Evolutionary conservation across 2,113 vertebrate species (phyloP).

Genomic region (Peromyscus polionotus): DNA sequence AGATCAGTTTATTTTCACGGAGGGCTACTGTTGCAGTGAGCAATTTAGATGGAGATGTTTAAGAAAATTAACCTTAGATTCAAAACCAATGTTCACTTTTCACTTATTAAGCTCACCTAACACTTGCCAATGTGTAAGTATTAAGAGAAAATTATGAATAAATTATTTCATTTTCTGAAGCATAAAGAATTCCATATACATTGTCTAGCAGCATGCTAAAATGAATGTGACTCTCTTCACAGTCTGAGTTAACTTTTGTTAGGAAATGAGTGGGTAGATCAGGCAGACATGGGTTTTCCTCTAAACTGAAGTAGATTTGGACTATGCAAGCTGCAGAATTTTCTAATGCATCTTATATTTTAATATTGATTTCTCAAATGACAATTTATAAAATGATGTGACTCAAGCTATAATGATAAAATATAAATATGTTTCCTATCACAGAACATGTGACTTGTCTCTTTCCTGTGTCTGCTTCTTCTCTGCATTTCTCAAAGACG

Average conservation of each 20-base stretch:
- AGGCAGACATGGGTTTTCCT: not conserved
- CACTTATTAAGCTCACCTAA: not conserved
- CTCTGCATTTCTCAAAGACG: not conserved
- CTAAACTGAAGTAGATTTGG: not conserved
- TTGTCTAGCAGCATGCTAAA: not conserved
- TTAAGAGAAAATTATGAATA: slow-evolving; percentile 2
- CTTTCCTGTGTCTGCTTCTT: not conserved
- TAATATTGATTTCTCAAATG: not conserved
- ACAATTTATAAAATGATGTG: not conserved
- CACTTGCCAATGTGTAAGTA: slow-evolving; percentile 46
- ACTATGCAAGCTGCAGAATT: not conserved
- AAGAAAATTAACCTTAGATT: slow-evolving; percentile 47
- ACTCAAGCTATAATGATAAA: too few relatives aligned
- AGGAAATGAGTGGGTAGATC: rapidly evolving
- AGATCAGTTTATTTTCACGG: slow-evolving; percentile 26
- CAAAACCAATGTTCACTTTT: slow-evolving; percentile 38
- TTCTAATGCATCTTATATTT: not conserved
- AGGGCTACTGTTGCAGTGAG: slow-evolving; percentile 21
- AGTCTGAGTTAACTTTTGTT: not conserved
- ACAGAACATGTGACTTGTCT: not conserved
- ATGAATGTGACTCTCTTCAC: not conserved
- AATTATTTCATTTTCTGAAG: slow-evolving; percentile 45
- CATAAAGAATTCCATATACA: not conserved
- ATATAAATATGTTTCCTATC: not conserved
- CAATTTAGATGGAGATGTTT: slow-evolving; percentile 43